These are phyloP conservation scores for Hyles lineata DNA, from an alignment of 2,888 invertebrate genomes.

Conservation along the genomic window DNA sequence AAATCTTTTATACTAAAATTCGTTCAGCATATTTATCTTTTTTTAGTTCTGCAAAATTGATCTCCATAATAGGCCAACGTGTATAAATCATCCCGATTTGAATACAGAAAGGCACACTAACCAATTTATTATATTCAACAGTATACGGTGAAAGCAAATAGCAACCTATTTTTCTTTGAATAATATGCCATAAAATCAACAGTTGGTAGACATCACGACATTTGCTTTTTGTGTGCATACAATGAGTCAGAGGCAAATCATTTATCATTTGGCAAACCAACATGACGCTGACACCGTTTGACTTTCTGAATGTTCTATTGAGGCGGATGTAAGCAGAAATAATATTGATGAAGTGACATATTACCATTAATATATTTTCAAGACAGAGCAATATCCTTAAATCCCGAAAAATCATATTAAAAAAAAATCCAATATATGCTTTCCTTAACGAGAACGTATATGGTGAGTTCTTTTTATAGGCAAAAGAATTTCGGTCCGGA, in stretches of 20 bases:
- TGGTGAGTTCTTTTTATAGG: too few relatives aligned
- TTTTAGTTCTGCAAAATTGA: neutral
- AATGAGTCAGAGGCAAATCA: slow-evolving; percentile 8
- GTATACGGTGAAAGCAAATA: neutral
- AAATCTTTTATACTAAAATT: too few relatives aligned
- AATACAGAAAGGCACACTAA: neutral
- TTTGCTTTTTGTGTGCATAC: too few relatives aligned
- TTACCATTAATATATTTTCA: neutral
- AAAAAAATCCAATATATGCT: too few relatives aligned
- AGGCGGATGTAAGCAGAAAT: too few relatives aligned
- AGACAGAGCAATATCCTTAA: neutral
- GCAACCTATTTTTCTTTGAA: neutral
- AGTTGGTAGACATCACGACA: too few relatives aligned
- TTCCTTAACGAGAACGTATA: too few relatives aligned
- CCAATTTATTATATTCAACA: neutral
- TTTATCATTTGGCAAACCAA: slow-evolving; percentile 2
- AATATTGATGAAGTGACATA: too few relatives aligned
- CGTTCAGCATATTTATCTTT: neutral
- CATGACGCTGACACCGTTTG: neutral
- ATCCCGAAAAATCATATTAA: too few relatives aligned
- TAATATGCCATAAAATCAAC: neutral
- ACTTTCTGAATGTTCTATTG: neutral
- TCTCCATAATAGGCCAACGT: neutral
- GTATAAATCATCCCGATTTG: neutral
- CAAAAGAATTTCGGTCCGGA: too few relatives aligned